Conservation (phyloP, 2,888 invertebrate genomes). For the Sepioteuthis lessoniana region DNA sequence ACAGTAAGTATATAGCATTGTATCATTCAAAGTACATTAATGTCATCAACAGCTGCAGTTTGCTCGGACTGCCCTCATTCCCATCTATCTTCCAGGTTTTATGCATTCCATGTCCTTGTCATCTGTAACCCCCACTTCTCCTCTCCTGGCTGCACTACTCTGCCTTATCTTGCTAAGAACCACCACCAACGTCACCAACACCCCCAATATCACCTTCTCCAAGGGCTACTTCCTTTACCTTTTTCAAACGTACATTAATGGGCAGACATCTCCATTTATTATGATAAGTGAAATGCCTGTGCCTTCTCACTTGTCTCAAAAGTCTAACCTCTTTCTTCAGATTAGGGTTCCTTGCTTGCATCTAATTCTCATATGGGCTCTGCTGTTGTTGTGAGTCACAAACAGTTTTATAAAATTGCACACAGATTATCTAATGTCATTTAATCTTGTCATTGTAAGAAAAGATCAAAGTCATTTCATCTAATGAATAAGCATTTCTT, state of each 20-base stretch:
- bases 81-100: slow-evolving; percentile 16
- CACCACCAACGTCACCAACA: neutral
- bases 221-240: neutral
- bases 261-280: slow-evolving; percentile 21
- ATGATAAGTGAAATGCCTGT: slow-evolving; percentile 33
- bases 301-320: neutral
- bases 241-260: neutral
- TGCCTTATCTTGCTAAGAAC: neutral
- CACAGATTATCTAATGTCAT: slow-evolving; percentile 21
- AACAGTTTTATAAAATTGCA: slow-evolving; percentile 18
- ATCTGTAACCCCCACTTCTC: neutral
- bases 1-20: neutral
- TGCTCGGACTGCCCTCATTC: neutral
- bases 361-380: neutral
- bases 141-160: neutral
- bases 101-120: slow-evolving; percentile 33
- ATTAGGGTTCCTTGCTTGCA: neutral
- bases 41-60: slow-evolving; percentile 33
- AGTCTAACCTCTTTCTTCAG: neutral
- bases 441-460: neutral
- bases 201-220: neutral
- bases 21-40: slow-evolving; percentile 33
- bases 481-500: neutral
- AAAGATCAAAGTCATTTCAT: neutral
- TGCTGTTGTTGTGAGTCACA: neutral